Conservation (phyloP, 2,113 vertebrate genomes). For the Dipodomys spectabilis region DNA sequence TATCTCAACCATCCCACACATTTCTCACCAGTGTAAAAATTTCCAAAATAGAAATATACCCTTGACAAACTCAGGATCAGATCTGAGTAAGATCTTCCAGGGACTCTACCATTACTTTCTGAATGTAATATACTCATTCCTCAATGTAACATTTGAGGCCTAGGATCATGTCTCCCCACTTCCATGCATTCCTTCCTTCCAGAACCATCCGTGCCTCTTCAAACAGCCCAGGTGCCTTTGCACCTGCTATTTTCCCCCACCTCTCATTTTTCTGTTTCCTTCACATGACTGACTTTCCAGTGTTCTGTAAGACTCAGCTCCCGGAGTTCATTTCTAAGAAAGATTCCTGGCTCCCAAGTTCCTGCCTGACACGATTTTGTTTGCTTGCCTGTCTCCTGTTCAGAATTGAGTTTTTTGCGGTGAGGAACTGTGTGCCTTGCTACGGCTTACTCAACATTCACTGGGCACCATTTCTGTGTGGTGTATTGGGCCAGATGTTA, state of each 20-base stretch:
- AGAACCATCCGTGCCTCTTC: background rate
- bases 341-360: background rate
- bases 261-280: background rate
- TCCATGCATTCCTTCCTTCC: background rate
- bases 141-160: background rate
- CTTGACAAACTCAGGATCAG: background rate
- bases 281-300: background rate
- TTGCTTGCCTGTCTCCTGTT: background rate
- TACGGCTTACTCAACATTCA: background rate
- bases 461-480: background rate
- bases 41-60: background rate
- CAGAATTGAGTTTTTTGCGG: background rate
- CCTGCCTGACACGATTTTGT: background rate
- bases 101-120: background rate
- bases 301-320: background rate
- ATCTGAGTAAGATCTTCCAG: no score
- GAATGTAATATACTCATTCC: background rate
- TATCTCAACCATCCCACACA: background rate
- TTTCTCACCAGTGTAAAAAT: background rate
- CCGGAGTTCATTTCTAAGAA: background rate
- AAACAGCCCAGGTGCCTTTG: background rate
- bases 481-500: accelerated
- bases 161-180: background rate
- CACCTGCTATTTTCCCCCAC: background rate
- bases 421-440: background rate